phyloP scores from a whole-genome alignment of 2,113 vertebrate genomes.

The Anseranas semipalmata region DNA sequence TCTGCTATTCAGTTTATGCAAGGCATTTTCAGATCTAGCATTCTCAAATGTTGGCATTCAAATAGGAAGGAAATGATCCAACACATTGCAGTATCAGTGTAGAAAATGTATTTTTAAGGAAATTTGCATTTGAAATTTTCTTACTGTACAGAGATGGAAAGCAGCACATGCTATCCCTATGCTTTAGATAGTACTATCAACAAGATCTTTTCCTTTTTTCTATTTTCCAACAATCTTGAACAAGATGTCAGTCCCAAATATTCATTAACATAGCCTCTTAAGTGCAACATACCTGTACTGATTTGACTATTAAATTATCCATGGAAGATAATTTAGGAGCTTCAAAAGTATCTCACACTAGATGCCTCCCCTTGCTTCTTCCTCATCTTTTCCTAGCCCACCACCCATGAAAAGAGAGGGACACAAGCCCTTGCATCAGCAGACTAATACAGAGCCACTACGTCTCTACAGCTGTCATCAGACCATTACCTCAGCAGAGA shows the following conservation, averaged over 20 bases:
- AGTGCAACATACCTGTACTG: not conserved
- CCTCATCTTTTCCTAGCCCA: not conserved
- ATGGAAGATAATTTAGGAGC: not conserved
- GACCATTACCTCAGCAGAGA: not conserved
- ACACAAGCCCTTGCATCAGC: not conserved
- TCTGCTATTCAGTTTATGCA: conserved; percentile 28
- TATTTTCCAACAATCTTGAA: not conserved
- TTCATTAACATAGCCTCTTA: not conserved
- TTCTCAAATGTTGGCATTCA: conserved; percentile 27
- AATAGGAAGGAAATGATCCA: conserved; percentile 14
- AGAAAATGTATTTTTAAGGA: not conserved
- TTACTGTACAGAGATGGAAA: not conserved
- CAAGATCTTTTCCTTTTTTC: not conserved
- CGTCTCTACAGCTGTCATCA: not conserved
- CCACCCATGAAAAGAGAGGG: not conserved
- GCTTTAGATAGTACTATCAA: not conserved
- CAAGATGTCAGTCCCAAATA: not conserved
- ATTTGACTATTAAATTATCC: not conserved
- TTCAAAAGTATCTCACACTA: not conserved
- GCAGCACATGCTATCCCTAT: not conserved
- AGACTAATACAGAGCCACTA: not conserved
- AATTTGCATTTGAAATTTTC: not conserved
- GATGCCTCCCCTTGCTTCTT: not conserved
- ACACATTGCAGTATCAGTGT: not conserved
- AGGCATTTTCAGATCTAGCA: conserved; percentile 8